Evolutionary conservation across 2,113 vertebrate genomes (phyloP).

Genomic region (Seriola quinqueradiata): DNA sequence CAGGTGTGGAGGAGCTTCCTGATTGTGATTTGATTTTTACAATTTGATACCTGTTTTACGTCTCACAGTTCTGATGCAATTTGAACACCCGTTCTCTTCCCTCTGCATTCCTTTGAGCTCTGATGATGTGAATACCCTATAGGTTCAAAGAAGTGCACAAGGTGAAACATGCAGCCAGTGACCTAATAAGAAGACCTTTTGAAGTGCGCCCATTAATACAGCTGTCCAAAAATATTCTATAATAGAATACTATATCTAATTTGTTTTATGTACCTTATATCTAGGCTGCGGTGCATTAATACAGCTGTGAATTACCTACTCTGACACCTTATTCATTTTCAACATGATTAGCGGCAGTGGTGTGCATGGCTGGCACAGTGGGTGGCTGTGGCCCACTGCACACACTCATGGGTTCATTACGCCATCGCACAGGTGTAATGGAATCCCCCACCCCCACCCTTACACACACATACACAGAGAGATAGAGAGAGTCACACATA

Average conservation of each 20-base stretch:
- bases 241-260: constrained; percentile 78
- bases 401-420: constrained; percentile 64
- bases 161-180: constrained; percentile 70
- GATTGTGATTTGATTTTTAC: background rate
- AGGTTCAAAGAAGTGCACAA: constrained; percentile 44
- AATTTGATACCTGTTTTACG: background rate
- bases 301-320: constrained; percentile 80
- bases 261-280: constrained; percentile 78
- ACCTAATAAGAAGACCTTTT: constrained; percentile 84
- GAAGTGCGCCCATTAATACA: constrained; percentile 79
- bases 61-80: constrained; percentile 5
- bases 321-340: constrained; percentile 82
- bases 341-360: constrained; percentile 77
- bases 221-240: constrained; percentile 78
- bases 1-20: background rate
- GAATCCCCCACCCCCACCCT: constrained; percentile 40
- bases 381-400: constrained; percentile 69
- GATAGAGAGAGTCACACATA: constrained; percentile 4
- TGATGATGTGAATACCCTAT: constrained; percentile 50
- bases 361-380: constrained; percentile 65
- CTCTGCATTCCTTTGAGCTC: constrained; percentile 30
- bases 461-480: background rate
- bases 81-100: background rate
- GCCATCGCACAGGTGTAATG: constrained; percentile 56
- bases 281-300: constrained; percentile 79